Base-by-base conservation (phyloP, 2,113 vertebrate species). In the Tetrao urogallus region DNA sequence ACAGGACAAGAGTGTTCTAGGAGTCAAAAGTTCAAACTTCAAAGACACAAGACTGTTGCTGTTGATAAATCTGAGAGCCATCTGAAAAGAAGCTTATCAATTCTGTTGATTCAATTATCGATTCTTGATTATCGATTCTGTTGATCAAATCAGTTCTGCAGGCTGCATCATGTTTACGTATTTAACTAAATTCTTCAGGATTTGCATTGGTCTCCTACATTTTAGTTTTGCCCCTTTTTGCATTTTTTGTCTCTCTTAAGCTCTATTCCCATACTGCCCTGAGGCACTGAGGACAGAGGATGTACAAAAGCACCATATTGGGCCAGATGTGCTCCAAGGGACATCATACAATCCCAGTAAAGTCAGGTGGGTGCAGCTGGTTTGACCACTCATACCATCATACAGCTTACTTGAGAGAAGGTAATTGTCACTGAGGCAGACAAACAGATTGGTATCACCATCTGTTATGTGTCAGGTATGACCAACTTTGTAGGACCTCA, bases 191-290 rank as follows among this genome's bases (percentile, higher is more conserved):
- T 20, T 38, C 14, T 78, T 57, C 34, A 40, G 36, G 20, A 50
- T 22, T 57, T 92, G n/a, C 1, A 1, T 6, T 13, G 2, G 8
- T 52, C 1, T 2, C 18, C 47, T 52, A 13, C 8, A 7, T n/a
- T 89, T 86, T 90, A 86, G 27, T 38, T 90, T 65, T 47, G 10
- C 5, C 5, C 67, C 47, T 50, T 56, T 40, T 36, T 30, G 1
- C 32, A 61, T 25, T 18, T 52, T 57, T 36, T 73, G 11, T 9
- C 19, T 60, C 10, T 42, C 34, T 71, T 34, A 63, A 3, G 32
- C n/a, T 79, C 1, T 1, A 5, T n/a, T 81, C 8, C 24, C 25
- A 50, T 9, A 34, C 16, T 54, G 28, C 32, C 80, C 36, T 38
- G 38, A 66, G 43, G 28, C 3, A 10, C 30, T 71, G 14, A 78